These are phyloP conservation scores for Nematopogon swammerdamellus DNA, from an alignment of 2,888 invertebrate species.

Conservation along the genomic window DNA sequence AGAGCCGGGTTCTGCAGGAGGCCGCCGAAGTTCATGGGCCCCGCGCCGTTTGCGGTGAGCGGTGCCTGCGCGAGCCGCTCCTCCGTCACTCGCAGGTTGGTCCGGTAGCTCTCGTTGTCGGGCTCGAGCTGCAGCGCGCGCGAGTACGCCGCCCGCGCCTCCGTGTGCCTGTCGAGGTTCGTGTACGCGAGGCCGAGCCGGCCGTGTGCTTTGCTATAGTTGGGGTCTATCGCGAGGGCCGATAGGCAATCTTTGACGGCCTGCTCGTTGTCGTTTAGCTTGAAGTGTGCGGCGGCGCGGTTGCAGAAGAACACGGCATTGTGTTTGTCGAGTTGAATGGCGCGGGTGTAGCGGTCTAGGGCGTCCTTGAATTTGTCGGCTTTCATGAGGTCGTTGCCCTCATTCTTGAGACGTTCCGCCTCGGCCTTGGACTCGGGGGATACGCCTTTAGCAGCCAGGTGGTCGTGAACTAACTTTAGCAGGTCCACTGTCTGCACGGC, in stretches of 20 bases:
- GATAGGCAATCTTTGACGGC: slow-evolving; percentile 90
- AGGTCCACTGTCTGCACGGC: slow-evolving; percentile 22
- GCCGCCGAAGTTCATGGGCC: slow-evolving; percentile 55
- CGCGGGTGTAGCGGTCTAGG: slow-evolving; percentile 79
- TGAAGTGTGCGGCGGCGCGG: slow-evolving; percentile 93
- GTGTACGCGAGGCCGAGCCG: slow-evolving; percentile 87
- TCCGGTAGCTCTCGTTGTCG: slow-evolving; percentile 84
- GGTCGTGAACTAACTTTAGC: slow-evolving; percentile 26
- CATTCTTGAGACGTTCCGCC: slow-evolving; percentile 84
- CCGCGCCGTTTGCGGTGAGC: slow-evolving; percentile 6
- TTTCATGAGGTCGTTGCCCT: slow-evolving; percentile 89
- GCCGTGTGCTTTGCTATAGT: slow-evolving; percentile 94
- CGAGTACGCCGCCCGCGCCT: slow-evolving; percentile 83
- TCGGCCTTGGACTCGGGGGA: slow-evolving; percentile 51
- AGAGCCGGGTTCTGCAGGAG: slow-evolving; percentile 79
- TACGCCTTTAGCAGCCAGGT: slow-evolving; percentile 20
- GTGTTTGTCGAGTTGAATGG: slow-evolving; percentile 79
- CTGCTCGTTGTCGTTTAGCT: slow-evolving; percentile 76
- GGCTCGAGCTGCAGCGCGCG: slow-evolving; percentile 91
- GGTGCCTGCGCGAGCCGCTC: slow-evolving; percentile 45
- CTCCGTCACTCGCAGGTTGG: slow-evolving; percentile 81
- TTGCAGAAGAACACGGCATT: slow-evolving; percentile 98
- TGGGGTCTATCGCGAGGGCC: slow-evolving; percentile 84
- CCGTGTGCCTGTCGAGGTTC: slow-evolving; percentile 74
- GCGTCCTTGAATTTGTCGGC: slow-evolving; percentile 77